Evolutionary conservation across 2,113 vertebrate genomes (phyloP).

Genomic region (Mus pahari): DNA sequence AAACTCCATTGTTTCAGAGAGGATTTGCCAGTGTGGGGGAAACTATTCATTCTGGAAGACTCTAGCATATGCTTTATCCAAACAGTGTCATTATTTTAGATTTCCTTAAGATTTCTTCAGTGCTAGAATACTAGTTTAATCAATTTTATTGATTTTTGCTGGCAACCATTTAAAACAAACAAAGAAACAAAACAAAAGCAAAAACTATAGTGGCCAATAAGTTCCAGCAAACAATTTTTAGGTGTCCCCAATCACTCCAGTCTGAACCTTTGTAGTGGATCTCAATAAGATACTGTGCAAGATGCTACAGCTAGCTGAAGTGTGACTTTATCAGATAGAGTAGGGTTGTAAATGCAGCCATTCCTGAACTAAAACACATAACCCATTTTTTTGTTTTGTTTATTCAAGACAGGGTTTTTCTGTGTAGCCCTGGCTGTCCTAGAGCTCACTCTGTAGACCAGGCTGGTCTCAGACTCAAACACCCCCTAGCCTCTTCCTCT

Average conservation of each 20-base stretch:
- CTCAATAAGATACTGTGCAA: neutral
- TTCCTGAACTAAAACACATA: neutral
- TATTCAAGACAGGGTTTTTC: neutral
- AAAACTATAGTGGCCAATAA: neutral
- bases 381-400: neutral
- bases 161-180: neutral
- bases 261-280: neutral
- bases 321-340: neutral
- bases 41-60: neutral
- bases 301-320: neutral
- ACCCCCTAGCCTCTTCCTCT: neutral
- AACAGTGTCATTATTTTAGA: neutral
- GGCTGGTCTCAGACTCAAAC: neutral
- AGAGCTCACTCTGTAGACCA: neutral
- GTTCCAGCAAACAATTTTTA: neutral
- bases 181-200: slow-evolving; percentile 39
- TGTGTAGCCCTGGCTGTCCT: neutral
- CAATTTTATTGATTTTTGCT: neutral
- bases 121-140: neutral
- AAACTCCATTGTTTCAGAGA: slow-evolving; percentile 55
- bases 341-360: neutral
- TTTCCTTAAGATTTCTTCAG: slow-evolving; percentile 45
- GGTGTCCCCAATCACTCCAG: neutral
- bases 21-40: neutral
- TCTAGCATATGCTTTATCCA: neutral